Percentiles rank a stretch among this genome's conserved stretches.
These are phyloP conservation scores for Falco biarmicus DNA, from an alignment of 2,797 vertebrate species.

Conservation along the genomic window DNA sequence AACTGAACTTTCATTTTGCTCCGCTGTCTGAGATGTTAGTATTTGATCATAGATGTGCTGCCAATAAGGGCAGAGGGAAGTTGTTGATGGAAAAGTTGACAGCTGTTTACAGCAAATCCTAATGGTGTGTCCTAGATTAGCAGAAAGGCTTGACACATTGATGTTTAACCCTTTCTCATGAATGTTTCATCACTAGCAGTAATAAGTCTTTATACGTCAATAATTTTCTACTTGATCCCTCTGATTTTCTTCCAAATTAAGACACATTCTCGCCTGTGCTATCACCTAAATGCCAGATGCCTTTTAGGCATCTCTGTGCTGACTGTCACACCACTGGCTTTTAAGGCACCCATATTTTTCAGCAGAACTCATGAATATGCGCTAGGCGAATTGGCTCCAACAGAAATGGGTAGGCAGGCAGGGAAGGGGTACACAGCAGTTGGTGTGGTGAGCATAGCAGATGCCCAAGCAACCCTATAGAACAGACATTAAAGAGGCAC, in stretches of 20 bases:
- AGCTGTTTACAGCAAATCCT: slow-evolving; percentile 45
- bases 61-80: neutral
- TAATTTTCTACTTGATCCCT: slow-evolving; percentile 10
- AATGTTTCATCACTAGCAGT: slow-evolving; percentile 41
- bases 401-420: rapidly evolving
- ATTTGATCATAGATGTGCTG: neutral
- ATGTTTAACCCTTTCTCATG: slow-evolving; percentile 30
- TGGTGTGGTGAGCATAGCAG: neutral
- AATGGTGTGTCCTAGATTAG: slow-evolving; percentile 26
- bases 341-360: neutral
- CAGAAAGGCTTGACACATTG: neutral
- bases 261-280: neutral
- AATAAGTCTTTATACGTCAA: neutral
- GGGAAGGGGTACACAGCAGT: neutral
- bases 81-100: neutral
- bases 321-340: neutral
- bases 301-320: neutral
- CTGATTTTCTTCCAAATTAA: slow-evolving; percentile 35
- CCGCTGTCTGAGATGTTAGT: neutral
- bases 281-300: neutral
- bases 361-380: neutral
- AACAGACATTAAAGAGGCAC: neutral
- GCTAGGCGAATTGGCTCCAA: neutral
- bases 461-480: neutral
- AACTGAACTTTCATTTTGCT: neutral